phyloP scores from a whole-genome alignment of 2,113 vertebrate species.

The Jacana jacana region DNA sequence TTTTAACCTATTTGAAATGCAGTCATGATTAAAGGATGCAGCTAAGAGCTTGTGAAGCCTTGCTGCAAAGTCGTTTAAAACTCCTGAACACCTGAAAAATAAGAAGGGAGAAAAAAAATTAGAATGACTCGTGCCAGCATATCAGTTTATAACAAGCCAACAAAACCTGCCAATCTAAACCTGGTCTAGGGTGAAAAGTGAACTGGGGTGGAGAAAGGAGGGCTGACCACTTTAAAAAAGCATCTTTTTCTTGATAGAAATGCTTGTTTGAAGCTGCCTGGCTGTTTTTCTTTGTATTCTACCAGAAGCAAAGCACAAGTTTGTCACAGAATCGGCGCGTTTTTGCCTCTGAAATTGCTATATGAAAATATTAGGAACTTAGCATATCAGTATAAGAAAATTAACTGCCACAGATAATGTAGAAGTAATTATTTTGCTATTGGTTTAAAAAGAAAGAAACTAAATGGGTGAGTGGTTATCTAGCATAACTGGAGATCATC shows the following conservation, averaged over 20 bases:
- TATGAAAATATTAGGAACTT: background rate
- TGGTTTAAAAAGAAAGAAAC: background rate
- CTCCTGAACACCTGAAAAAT: slow-evolving; percentile 70
- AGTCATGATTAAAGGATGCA: slow-evolving; percentile 74
- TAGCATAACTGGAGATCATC: background rate
- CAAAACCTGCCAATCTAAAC: background rate
- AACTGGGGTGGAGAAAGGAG: background rate
- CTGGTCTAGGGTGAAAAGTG: background rate
- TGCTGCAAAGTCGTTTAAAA: slow-evolving; percentile 40
- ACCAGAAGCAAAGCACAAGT: background rate
- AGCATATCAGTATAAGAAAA: background rate
- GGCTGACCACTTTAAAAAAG: background rate
- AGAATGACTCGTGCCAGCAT: background rate
- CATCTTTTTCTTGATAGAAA: background rate
- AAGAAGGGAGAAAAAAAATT: slow-evolving; percentile 39
- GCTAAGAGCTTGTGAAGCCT: slow-evolving; percentile 53
- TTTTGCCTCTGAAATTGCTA: background rate
- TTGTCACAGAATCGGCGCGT: background rate
- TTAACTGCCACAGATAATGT: background rate
- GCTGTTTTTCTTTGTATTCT: background rate
- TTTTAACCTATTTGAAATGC: slow-evolving; percentile 77
- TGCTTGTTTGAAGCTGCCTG: background rate
- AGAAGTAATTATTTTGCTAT: background rate
- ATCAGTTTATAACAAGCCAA: background rate
- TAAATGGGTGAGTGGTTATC: background rate